Evolutionary conservation across 2,797 vertebrate genomes (phyloP).

Genomic region (Centroberyx gerrardi): DNA sequence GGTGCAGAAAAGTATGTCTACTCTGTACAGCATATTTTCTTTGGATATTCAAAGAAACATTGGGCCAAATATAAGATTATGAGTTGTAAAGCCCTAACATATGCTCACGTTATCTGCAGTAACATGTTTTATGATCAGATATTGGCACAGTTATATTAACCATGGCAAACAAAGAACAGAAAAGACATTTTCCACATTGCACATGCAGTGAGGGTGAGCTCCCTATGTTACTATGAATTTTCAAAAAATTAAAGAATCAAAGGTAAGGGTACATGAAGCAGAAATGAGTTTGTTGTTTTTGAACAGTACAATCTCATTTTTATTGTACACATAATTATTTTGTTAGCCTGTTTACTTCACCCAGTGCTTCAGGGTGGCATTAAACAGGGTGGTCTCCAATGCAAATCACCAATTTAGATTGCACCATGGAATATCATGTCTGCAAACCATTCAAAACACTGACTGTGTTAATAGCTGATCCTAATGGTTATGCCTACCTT

Average conservation of each 20-base stretch:
- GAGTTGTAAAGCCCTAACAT: neutral
- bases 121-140: neutral
- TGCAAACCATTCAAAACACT: slow-evolving; percentile 54
- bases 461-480: slow-evolving; percentile 44
- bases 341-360: slow-evolving; percentile 16
- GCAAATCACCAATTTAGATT: slow-evolving; percentile 37
- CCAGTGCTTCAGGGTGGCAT: slow-evolving; percentile 33
- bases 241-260: slow-evolving; percentile 4
- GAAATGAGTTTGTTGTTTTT: slow-evolving; percentile 27
- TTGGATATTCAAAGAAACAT: neutral
- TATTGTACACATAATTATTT: slow-evolving; percentile 17
- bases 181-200: neutral
- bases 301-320: slow-evolving; percentile 26
- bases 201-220: neutral
- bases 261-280: slow-evolving; percentile 19
- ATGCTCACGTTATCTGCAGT: neutral
- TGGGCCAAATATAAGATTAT: slow-evolving; percentile 1
- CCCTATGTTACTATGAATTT: neutral
- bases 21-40: slow-evolving; percentile 20
- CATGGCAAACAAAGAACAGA: neutral
- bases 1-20: slow-evolving; percentile 21
- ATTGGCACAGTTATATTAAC: neutral
- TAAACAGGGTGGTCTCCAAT: slow-evolving; percentile 29
- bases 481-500: slow-evolving; percentile 50
- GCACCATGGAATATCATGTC: slow-evolving; percentile 51